Evolutionary conservation across 1,140 invertebrate genomes (phyloP).

Genomic region (Musca domestica): DNA sequence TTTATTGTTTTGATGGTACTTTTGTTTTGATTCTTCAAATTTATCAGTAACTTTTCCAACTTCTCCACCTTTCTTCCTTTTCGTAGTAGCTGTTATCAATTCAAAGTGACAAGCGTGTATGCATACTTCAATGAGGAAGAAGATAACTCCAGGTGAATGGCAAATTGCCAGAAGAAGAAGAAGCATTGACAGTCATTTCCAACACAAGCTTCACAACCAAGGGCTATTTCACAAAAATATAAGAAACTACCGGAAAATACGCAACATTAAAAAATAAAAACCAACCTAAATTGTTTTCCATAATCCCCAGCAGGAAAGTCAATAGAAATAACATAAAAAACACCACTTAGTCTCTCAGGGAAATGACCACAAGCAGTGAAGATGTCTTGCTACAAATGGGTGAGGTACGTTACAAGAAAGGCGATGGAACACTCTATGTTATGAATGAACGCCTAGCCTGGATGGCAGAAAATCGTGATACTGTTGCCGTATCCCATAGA

Average conservation of each 20-base stretch:
- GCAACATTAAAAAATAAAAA: neutral
- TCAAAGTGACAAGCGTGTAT: no score
- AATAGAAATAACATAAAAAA: neutral
- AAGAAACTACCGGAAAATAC: neutral
- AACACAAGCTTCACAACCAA: no score
- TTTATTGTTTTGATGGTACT: no score
- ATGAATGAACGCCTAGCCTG: slow-evolving; percentile 94
- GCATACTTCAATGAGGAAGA: no score
- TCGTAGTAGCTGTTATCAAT: no score
- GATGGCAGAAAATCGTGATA: slow-evolving; percentile 91
- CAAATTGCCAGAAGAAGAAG: no score
- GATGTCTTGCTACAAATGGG: slow-evolving; percentile 90
- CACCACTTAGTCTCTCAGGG: neutral
- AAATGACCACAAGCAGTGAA: slow-evolving; percentile 62
- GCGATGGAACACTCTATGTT: slow-evolving; percentile 91
- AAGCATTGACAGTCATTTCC: no score
- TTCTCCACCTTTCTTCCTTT: no score
- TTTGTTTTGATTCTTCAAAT: no score
- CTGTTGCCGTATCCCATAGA: slow-evolving; percentile 86
- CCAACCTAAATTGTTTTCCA: no score
- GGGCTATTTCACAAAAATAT: neutral
- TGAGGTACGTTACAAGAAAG: slow-evolving; percentile 93
- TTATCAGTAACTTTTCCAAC: no score
- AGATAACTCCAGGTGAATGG: no score
- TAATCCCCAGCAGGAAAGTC: neutral